Evolutionary conservation across 2,888 invertebrate genomes (phyloP), one percentile per base, ranked within the genome.

Genomic region (Folsomia manolachei): DNA sequence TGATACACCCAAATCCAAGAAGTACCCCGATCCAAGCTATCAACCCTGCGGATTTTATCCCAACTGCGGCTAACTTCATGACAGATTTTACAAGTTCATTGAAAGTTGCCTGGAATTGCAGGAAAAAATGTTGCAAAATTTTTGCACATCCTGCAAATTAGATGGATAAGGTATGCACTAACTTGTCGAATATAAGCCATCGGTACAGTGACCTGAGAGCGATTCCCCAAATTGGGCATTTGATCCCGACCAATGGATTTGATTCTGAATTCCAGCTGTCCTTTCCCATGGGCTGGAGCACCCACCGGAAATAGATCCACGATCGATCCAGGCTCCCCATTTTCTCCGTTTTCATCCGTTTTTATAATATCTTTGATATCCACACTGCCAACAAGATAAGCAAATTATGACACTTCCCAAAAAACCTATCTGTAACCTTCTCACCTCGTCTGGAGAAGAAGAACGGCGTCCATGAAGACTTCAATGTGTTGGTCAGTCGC

Each of bases 271-370:
- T 70, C 52, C 11, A 77, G 53, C 9, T 64, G 62, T 19, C 77
- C 77, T 63, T 27, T 65, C 14, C 77, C 77, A 0, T 61, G 62
- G 1, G 77, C 65, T 2, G 76, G 68, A n/a, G 70, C 70, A 1
- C 77, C 72, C 1, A 77, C 75, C 25, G 77, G 77, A 23, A 77
- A 77, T 1, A 77, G 67, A 63, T 77, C 77, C n/a, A 75, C 75
- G 7, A 77, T 68, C 1, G 67, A 68, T 1, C 77, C 77, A 1
- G 75, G 73, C 9, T 77, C 75, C 25, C 53, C 71, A 23, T 63
- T 70, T 21, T 56, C 56, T 7, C 77, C 74, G 2, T 75, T 74
- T 1, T 61, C 53, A 11, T 75, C 68, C 1, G 71, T 24, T 64
- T 77, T 76, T 0, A 69, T 27, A 56, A 76, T 76, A 63, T 76